phyloP scores from a whole-genome alignment of 2,888 invertebrate species.

The Sipunculus nudus region DNA sequence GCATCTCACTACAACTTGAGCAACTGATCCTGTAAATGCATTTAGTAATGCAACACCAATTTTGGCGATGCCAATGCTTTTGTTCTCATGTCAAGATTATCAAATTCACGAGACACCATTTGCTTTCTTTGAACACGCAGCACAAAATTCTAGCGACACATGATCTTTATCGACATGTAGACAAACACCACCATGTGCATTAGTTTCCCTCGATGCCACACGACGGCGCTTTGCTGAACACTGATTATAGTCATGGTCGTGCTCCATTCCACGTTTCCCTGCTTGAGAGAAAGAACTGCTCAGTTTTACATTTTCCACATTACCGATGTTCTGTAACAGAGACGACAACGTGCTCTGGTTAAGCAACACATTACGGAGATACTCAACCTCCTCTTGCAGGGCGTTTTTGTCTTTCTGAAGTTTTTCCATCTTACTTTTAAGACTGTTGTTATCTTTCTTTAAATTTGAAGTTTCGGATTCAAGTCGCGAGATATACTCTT shows the following conservation, averaged over 20 bases:
- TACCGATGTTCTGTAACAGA: conserved; percentile 52
- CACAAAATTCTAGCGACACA: conserved; percentile 58
- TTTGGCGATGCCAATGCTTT: too few relatives aligned
- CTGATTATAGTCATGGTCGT: conserved; percentile 48
- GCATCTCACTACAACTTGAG: too few relatives aligned
- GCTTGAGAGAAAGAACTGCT: conserved; percentile 40
- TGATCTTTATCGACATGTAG: conserved; percentile 54
- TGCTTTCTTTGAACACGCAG: conserved; percentile 47
- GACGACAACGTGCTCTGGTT: conserved; percentile 57
- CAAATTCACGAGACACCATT: too few relatives aligned
- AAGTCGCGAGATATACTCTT: conserved; percentile 51
- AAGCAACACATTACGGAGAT: conserved; percentile 56
- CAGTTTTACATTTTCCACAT: conserved; percentile 47
- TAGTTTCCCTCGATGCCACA: neutral
- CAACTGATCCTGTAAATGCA: too few relatives aligned
- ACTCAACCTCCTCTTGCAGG: conserved; percentile 53
- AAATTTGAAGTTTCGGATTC: conserved; percentile 48
- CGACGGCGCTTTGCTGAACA: conserved; percentile 25
- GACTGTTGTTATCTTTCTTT: conserved; percentile 42
- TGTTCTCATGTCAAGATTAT: too few relatives aligned
- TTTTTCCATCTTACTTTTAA: conserved; percentile 30
- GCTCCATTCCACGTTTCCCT: conserved; percentile 44
- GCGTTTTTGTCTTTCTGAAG: conserved; percentile 36
- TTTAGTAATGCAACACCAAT: too few relatives aligned
- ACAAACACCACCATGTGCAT: conserved; percentile 51